A percentile compares a stretch with the other conserved stretches of the same genome.
Conservation (phyloP, 64 coral and sea anemone genomes). For the Stichodactyla mertensii region DNA sequence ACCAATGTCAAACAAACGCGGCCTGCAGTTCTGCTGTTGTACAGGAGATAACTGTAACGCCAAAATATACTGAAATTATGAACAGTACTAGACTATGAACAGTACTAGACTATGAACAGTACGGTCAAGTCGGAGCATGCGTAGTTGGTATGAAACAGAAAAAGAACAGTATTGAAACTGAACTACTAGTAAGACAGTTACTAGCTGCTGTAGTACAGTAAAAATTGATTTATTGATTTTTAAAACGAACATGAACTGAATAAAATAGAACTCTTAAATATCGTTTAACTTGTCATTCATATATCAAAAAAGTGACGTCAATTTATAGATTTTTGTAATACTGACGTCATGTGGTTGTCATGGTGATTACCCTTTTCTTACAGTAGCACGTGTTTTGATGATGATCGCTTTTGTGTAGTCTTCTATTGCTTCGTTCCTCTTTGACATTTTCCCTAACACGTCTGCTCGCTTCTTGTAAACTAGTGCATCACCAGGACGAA, state of each 20-base stretch:
- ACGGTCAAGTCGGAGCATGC: too few species aligned
- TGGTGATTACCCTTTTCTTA: neutral
- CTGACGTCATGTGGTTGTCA: neutral
- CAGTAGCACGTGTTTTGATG: slow-evolving; percentile 70
- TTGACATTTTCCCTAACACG: slow-evolving; percentile 65
- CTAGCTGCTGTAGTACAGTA: neutral
- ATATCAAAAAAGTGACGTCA: neutral
- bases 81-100: too few species aligned
- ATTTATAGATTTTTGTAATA: neutral
- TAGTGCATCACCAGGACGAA: slow-evolving; percentile 84
- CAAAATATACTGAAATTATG: neutral
- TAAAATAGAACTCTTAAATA: neutral
- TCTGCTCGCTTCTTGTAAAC: slow-evolving; percentile 89
- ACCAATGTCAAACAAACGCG: neutral
- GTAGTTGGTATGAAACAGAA: too few species aligned
- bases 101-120: too few species aligned
- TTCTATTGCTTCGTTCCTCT: slow-evolving; percentile 64
- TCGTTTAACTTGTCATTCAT: neutral
- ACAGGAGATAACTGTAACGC: slow-evolving; percentile 17
- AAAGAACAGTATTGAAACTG: too few species aligned
- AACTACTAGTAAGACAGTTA: neutral
- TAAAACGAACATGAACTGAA: neutral
- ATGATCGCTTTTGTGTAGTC: slow-evolving; percentile 96
- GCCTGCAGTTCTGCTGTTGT: slow-evolving; percentile 19
- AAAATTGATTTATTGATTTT: neutral